These are phyloP conservation scores for Alectura lathami DNA, from an alignment of 2,113 vertebrate species.

Conservation along the genomic window DNA sequence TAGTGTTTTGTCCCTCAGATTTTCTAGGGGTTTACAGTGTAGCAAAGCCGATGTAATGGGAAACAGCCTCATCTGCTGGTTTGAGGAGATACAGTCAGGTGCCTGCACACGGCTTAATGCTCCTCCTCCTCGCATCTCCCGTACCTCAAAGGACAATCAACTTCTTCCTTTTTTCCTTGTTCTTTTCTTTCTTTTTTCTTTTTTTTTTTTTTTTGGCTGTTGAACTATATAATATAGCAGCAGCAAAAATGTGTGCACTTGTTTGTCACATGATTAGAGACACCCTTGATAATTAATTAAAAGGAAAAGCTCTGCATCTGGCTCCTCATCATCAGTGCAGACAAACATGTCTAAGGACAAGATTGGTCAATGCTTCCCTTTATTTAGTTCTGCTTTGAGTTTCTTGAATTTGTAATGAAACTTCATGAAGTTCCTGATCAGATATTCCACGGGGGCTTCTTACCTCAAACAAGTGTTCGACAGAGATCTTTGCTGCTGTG, in stretches of 20 bases:
- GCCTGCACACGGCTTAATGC: background rate
- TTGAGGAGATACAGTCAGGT: background rate
- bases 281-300: background rate
- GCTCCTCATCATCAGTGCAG: background rate
- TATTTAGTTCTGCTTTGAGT: background rate
- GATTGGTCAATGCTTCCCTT: background rate
- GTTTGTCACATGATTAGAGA: background rate
- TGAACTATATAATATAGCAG: background rate
- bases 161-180: background rate
- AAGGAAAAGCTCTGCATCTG: background rate
- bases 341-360: background rate
- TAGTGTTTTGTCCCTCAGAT: background rate
- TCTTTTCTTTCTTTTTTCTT: background rate
- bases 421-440: background rate
- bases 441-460: background rate
- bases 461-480: background rate
- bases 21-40: background rate
- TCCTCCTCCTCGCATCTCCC: background rate
- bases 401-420: background rate
- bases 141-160: background rate
- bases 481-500: background rate
- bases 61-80: conserved; percentile 59
- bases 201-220: too few species aligned
- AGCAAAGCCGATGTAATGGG: background rate
- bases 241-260: background rate